A percentile compares a stretch with the other conserved stretches of the same genome.
Conservation (phyloP, 2,797 vertebrate species). For the Enteromius argenteus region DNA sequence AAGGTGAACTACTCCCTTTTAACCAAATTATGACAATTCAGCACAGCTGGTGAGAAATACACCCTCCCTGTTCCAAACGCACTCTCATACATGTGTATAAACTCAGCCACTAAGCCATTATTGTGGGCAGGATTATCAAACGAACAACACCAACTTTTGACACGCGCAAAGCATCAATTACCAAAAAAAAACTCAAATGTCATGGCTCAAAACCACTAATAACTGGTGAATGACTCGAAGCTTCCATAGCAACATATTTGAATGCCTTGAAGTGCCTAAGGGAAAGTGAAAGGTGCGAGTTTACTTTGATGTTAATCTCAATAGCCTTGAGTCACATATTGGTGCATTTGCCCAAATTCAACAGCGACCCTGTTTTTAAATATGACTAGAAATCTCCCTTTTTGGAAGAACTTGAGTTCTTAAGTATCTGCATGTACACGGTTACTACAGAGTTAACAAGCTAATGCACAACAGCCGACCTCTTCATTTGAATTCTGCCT, state of each 20-base stretch:
- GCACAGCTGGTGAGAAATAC: constrained; percentile 13
- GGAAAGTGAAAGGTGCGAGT: constrained; percentile 3
- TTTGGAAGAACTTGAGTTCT: not conserved
- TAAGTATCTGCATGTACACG: not conserved
- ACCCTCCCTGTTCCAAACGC: constrained; percentile 60
- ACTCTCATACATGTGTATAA: constrained; percentile 13
- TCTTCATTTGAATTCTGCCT: constrained; percentile 43
- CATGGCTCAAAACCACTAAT: constrained; percentile 20
- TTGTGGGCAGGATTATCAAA: constrained; percentile 26
- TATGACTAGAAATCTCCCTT: not conserved
- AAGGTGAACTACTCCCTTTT: constrained; percentile 66
- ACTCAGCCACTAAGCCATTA: not conserved
- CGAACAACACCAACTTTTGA: constrained; percentile 9
- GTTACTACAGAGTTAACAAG: constrained; percentile 20
- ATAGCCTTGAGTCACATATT: constrained; percentile 2
- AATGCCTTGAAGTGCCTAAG: constrained; percentile 19
- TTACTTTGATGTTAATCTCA: constrained; percentile 19
- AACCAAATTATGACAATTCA: constrained; percentile 67
- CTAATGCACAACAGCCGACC: constrained; percentile 43
- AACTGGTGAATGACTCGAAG: constrained; percentile 4
- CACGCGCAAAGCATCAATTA: constrained; percentile 17
- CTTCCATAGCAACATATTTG: constrained; percentile 10
- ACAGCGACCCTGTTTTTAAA: not conserved
- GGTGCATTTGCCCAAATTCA: not conserved
- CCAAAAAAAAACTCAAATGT: constrained; percentile 16